phyloP scores from a whole-genome alignment of 92 coral and sea anemone genomes.

The Heliopora coerulea region DNA sequence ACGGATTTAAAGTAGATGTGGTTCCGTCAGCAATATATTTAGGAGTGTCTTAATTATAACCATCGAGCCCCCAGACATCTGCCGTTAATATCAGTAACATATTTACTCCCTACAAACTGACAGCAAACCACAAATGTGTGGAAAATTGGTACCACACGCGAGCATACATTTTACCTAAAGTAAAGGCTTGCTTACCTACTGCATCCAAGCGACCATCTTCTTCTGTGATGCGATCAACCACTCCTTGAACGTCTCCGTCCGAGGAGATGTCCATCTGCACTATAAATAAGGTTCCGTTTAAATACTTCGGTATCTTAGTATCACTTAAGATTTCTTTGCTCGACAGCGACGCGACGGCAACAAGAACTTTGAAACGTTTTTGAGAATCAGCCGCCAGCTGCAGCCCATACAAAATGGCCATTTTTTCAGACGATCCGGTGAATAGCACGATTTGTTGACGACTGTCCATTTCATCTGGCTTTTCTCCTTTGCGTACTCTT shows the following conservation, averaged over 20 bases:
- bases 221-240: slow-evolving; percentile 77
- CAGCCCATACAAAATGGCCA: slow-evolving; percentile 75
- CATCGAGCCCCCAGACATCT: no score
- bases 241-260: slow-evolving; percentile 70
- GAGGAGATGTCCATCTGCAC: slow-evolving; percentile 81
- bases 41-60: no score
- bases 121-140: no score
- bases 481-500: slow-evolving; percentile 46
- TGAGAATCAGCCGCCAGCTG: slow-evolving; percentile 79
- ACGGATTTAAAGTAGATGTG: no score
- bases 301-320: slow-evolving; percentile 64
- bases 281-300: slow-evolving; percentile 83
- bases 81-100: no score
- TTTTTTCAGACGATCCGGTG: slow-evolving; percentile 84
- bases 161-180: no score
- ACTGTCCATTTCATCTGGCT: slow-evolving; percentile 31
- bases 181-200: slow-evolving; percentile 91
- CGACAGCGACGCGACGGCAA: slow-evolving; percentile 81
- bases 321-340: slow-evolving; percentile 87
- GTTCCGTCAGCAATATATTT: no score
- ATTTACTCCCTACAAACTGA: no score
- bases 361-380: slow-evolving; percentile 77
- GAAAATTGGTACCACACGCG: no score
- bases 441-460: slow-evolving; percentile 70
- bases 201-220: slow-evolving; percentile 90